phyloP scores from a whole-genome alignment of 2,888 invertebrate species.

The Stenodera caucasica region DNA sequence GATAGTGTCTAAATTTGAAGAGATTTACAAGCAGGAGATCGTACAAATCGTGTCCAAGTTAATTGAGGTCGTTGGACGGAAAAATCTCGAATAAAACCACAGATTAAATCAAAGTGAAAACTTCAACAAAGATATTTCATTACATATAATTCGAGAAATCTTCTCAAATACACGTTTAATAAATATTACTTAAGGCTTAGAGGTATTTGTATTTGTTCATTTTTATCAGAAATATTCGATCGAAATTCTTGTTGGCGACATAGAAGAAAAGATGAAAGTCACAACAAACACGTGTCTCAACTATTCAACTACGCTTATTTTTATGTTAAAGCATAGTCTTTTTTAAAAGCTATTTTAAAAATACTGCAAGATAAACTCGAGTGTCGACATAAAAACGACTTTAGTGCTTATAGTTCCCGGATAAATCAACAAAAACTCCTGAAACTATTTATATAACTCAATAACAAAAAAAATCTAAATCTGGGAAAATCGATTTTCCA shows the following conservation, averaged over 20 bases:
- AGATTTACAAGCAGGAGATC: no score
- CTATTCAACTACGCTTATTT: constrained; percentile 1
- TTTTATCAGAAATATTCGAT: background rate
- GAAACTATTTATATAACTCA: background rate
- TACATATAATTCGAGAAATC: background rate
- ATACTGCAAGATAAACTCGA: constrained; percentile 2
- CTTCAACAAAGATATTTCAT: no score
- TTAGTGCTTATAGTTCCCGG: constrained; percentile 9
- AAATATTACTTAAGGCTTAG: background rate
- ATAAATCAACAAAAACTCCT: background rate
- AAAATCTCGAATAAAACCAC: background rate
- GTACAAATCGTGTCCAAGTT: background rate
- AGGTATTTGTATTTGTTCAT: no score
- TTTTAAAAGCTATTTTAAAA: constrained; percentile 12
- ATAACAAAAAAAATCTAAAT: background rate
- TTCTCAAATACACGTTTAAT: background rate
- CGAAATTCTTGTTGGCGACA: background rate
- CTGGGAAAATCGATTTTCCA: background rate
- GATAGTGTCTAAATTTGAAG: background rate
- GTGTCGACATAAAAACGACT: constrained; percentile 11
- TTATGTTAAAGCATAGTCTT: background rate
- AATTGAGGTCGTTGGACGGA: background rate
- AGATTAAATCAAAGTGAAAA: background rate
- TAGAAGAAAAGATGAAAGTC: background rate
- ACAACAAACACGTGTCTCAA: background rate